phyloP scores from a whole-genome alignment of 2,113 vertebrate species.

The Microcebus lehilahytsara region DNA sequence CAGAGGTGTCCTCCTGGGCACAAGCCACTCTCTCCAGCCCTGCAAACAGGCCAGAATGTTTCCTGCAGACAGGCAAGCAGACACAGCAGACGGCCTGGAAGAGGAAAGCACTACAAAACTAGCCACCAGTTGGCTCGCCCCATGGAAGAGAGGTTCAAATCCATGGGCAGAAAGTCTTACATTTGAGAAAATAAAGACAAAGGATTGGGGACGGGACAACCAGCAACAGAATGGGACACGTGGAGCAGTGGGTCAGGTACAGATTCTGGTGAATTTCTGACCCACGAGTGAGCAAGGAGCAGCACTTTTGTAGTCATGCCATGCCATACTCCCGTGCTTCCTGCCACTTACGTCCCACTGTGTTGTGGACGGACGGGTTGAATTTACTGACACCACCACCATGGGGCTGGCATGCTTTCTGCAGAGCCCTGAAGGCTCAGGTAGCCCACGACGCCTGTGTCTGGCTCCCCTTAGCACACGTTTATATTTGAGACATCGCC shows the following conservation, averaged over 20 bases:
- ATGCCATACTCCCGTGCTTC: background rate
- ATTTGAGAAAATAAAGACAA: background rate
- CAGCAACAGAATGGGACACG: background rate
- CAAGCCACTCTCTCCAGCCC: background rate
- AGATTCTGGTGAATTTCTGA: background rate
- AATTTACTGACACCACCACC: background rate
- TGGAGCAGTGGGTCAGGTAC: rapidly evolving
- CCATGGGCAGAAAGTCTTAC: background rate
- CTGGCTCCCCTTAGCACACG: rapidly evolving
- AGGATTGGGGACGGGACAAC: rapidly evolving
- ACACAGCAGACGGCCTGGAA: background rate
- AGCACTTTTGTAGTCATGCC: background rate
- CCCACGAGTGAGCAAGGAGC: background rate
- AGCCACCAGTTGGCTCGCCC: background rate
- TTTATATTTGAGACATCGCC: background rate
- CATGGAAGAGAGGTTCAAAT: rapidly evolving
- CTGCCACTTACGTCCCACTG: background rate
- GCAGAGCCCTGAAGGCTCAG: background rate
- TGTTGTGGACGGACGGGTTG: background rate
- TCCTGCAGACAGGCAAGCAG: background rate
- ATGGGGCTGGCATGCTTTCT: rapidly evolving
- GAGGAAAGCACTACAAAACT: rapidly evolving
- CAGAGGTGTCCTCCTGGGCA: background rate
- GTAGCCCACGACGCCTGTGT: rapidly evolving
- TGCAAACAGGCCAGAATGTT: background rate